Base-by-base conservation (phyloP, 1,140 invertebrate species). In the Apis florea region DNA sequence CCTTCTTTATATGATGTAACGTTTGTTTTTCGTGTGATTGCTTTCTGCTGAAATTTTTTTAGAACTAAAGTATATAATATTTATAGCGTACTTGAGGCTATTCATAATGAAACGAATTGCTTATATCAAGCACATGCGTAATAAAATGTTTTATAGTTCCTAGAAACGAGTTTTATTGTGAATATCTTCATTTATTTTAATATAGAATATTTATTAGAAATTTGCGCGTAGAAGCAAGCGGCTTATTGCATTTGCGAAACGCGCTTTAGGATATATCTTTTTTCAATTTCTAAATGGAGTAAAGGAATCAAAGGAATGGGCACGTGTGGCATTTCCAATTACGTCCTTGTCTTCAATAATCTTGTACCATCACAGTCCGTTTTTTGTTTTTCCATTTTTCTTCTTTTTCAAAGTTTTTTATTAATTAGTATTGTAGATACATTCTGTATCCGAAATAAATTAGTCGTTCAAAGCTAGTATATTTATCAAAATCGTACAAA, bases 231-330 rank as follows among this genome's bases (percentile, higher is more conserved):
- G 83, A 84, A 75, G 51, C 75, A 64, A 88, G 82, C 66, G 53
- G 86, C 85, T 88, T 88, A 54, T 83, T 67, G 79, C 85, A 78
- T 85, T 83, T 84, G 56, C 76, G 61, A 87, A 68, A 83, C 70
- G 49, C 68, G 75, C 77, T 78, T 70, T 76, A 21, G 19, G 17
- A 77, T 87, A 58, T 69, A 58, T 56, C n/a, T 47, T 74, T 58
- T 70, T 51, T 40, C 21, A 80, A 79, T 31, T 71, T 47, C 24
- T 47, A 24, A 79, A 78, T 53, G 82, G 56, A 86, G 76, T 76
- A 56, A 73, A 69, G 53, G 40, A 78, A n/a, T 64, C 71, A 77
- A 77, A 47, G 66, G 74, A 82, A 72, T 26, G 59, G 24, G 47
- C 69, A 73, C n/a, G 73, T 24, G 82, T 47, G n/a, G 74, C 61